Conservation (phyloP, 2,113 vertebrate species). For the Syrrhaptes paradoxus region DNA sequence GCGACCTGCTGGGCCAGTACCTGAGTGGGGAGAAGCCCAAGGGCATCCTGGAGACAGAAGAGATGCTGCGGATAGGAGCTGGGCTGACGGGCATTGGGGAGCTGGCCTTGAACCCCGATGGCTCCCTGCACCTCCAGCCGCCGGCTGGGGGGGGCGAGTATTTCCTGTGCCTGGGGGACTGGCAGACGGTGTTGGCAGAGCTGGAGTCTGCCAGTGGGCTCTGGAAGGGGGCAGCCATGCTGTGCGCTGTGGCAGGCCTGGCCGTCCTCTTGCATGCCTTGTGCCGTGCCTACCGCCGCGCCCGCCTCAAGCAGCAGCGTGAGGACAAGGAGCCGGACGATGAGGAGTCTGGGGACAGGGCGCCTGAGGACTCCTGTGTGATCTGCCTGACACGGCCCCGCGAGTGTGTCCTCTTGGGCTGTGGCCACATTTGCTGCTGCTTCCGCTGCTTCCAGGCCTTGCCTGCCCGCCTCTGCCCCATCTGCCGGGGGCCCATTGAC, state of each 20-base stretch:
- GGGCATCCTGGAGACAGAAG: slow-evolving; percentile 87
- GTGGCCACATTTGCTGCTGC: slow-evolving; percentile 90
- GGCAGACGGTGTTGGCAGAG: slow-evolving; percentile 74
- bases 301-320: slow-evolving; percentile 32
- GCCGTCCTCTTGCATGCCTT: slow-evolving; percentile 70
- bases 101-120: slow-evolving; percentile 78
- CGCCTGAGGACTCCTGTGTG: slow-evolving; percentile 63
- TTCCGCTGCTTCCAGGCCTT: slow-evolving; percentile 82
- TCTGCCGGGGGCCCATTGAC: slow-evolving; percentile 81
- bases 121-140: slow-evolving; percentile 79
- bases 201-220: slow-evolving; percentile 63
- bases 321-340: slow-evolving; percentile 67
- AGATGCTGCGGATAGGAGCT: slow-evolving; percentile 85
- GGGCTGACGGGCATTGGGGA: slow-evolving; percentile 83
- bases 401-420: slow-evolving; percentile 82
- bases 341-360: not conserved
- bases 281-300: slow-evolving; percentile 70
- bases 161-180: slow-evolving; percentile 81
- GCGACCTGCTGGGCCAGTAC: slow-evolving; percentile 83
- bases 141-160: slow-evolving; percentile 73
- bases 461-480: slow-evolving; percentile 79
- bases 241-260: slow-evolving; percentile 64
- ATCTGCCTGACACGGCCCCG: slow-evolving; percentile 80
- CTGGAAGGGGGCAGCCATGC: slow-evolving; percentile 72
- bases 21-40: slow-evolving; percentile 88